These are phyloP conservation scores for Planiliza haematocheilus DNA, from an alignment of 2,113 vertebrate genomes.

Conservation along the genomic window DNA sequence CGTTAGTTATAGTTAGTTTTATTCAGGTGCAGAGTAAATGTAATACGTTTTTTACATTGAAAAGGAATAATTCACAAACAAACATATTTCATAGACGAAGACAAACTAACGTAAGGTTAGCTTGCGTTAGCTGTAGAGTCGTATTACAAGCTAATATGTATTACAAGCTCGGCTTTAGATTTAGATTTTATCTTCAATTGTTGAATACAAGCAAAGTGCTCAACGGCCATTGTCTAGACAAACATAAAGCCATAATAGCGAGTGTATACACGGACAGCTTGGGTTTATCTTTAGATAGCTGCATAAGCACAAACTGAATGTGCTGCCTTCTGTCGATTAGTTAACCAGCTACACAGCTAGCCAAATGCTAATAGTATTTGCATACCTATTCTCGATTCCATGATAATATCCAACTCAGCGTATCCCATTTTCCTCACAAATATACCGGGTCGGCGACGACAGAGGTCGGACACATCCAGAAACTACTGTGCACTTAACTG, in stretches of 20 bases:
- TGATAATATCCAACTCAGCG: slow-evolving; percentile 45
- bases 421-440: slow-evolving; percentile 66
- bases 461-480: slow-evolving; percentile 1
- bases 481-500: background rate
- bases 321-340: slow-evolving; percentile 8
- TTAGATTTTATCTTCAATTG: background rate
- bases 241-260: background rate
- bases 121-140: background rate
- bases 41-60: too few species aligned
- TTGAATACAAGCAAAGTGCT: background rate
- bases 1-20: too few species aligned
- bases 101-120: background rate
- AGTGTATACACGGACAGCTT: background rate
- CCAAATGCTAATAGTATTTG: slow-evolving; percentile 46
- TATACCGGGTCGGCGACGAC: background rate
- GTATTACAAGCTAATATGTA: slow-evolving; percentile 2
- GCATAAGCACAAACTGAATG: slow-evolving; percentile 12
- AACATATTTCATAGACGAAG: background rate
- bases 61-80: too few species aligned
- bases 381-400: slow-evolving; percentile 77
- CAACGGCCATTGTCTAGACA: background rate
- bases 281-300: slow-evolving; percentile 22
- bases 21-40: too few species aligned
- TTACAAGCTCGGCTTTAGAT: background rate
- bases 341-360: slow-evolving; percentile 15